phyloP scores from a whole-genome alignment of 1,140 invertebrate species.

The Hyles euphorbiae region DNA sequence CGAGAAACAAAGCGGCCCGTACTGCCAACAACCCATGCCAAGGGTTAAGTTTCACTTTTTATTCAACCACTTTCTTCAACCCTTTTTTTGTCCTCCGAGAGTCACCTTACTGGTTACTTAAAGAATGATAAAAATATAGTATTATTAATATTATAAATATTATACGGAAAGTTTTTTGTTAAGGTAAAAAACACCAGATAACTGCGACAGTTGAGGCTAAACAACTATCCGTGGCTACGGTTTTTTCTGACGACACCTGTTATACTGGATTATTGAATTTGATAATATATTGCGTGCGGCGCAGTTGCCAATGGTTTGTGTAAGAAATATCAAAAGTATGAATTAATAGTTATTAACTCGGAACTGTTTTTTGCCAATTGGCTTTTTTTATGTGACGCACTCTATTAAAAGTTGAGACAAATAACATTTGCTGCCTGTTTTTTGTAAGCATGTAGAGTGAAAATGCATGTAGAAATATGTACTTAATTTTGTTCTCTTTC shows the following conservation, averaged over 20 bases:
- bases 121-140: slow-evolving; percentile 23
- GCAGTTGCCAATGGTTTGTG: too few species aligned
- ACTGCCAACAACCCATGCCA: slow-evolving; percentile 14
- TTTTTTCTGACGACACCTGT: slow-evolving; percentile 56
- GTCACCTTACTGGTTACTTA: neutral
- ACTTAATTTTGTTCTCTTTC: too few species aligned
- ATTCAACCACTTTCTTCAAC: slow-evolving; percentile 34
- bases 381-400: too few species aligned
- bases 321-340: too few species aligned
- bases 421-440: too few species aligned
- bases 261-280: slow-evolving; percentile 51
- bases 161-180: slow-evolving; percentile 33
- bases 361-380: neutral
- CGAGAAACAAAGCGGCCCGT: slow-evolving; percentile 2
- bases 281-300: slow-evolving; percentile 34
- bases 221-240: slow-evolving; percentile 45
- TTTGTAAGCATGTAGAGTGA: too few species aligned
- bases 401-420: too few species aligned
- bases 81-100: slow-evolving; percentile 6
- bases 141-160: slow-evolving; percentile 40
- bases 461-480: too few species aligned
- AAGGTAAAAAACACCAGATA: slow-evolving; percentile 49
- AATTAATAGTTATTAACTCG: neutral
- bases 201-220: slow-evolving; percentile 56
- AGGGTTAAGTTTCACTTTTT: slow-evolving; percentile 46